Evolutionary conservation across 2,888 invertebrate genomes (phyloP).

Genomic region (Quadroppia sp.): DNA sequence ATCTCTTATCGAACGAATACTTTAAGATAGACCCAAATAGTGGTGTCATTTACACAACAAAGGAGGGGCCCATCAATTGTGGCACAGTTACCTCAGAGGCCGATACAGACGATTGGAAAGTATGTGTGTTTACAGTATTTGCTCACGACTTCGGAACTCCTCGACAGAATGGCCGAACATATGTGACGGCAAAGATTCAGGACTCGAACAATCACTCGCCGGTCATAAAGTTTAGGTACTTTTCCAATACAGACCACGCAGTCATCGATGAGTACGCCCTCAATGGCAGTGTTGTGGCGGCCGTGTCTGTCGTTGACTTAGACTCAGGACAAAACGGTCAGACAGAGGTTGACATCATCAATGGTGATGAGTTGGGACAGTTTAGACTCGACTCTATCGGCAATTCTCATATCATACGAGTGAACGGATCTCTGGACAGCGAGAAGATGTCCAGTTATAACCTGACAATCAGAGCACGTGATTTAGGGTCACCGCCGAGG

Average conservation of each 20-base stretch:
- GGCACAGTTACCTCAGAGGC: constrained; percentile 45
- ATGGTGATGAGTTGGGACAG: constrained; percentile 84
- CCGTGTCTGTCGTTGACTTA: constrained; percentile 82
- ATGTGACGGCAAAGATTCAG: constrained; percentile 84
- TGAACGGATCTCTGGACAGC: constrained; percentile 82
- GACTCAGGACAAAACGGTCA: constrained; percentile 90
- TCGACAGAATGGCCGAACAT: constrained; percentile 82
- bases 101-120: constrained; percentile 69
- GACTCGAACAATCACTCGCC: constrained; percentile 94
- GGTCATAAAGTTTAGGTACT: constrained; percentile 79
- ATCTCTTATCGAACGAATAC: constrained; percentile 72
- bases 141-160: constrained; percentile 89
- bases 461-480: constrained; percentile 83
- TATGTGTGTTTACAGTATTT: constrained; percentile 89
- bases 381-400: constrained; percentile 77
- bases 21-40: constrained; percentile 88
- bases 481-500: constrained; percentile 80
- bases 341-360: constrained; percentile 73
- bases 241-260: constrained; percentile 76
- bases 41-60: constrained; percentile 79
- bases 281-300: constrained; percentile 85
- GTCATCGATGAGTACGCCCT: constrained; percentile 91
- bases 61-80: constrained; percentile 54
- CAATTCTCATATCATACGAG: constrained; percentile 81
- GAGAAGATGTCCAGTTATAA: constrained; percentile 92